These are phyloP conservation scores for Petrocephalus schoutedeni DNA, from an alignment of 2,797 vertebrate genomes.

Conservation along the genomic window DNA sequence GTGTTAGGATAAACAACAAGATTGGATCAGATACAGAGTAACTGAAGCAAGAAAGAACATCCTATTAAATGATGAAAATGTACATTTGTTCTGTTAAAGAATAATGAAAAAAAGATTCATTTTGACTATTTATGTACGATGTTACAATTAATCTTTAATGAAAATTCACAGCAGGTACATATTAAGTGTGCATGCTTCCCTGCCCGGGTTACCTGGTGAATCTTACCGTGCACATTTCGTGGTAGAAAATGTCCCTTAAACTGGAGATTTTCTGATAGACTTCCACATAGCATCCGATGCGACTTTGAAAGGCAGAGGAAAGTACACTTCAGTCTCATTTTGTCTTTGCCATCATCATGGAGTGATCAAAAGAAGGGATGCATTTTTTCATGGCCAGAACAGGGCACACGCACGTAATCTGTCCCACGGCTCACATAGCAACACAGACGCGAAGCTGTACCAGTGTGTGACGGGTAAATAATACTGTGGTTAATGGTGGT, in stretches of 20 bases:
- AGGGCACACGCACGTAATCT: background rate
- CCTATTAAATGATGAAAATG: background rate
- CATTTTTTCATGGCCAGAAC: background rate
- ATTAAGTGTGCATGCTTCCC: background rate
- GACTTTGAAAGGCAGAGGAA: constrained; percentile 54
- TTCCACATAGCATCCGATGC: constrained; percentile 85
- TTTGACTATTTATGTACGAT: background rate
- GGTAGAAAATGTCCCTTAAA: constrained; percentile 87
- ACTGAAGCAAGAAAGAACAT: background rate
- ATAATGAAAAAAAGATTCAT: background rate
- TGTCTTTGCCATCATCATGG: background rate
- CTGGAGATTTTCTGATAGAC: constrained; percentile 93
- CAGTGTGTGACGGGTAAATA: background rate
- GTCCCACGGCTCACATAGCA: background rate
- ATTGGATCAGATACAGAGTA: background rate
- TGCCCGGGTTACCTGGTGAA: background rate
- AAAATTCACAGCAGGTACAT: background rate
- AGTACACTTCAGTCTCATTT: background rate
- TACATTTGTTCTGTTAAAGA: background rate
- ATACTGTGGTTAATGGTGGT: background rate
- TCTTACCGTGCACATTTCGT: constrained; percentile 91
- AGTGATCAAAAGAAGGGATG: background rate
- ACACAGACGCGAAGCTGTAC: background rate
- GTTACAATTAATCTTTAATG: background rate
- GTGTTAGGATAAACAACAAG: background rate